Evolutionary conservation across 2,888 invertebrate genomes (phyloP).

Genomic region (Trissolcus japonicus): DNA sequence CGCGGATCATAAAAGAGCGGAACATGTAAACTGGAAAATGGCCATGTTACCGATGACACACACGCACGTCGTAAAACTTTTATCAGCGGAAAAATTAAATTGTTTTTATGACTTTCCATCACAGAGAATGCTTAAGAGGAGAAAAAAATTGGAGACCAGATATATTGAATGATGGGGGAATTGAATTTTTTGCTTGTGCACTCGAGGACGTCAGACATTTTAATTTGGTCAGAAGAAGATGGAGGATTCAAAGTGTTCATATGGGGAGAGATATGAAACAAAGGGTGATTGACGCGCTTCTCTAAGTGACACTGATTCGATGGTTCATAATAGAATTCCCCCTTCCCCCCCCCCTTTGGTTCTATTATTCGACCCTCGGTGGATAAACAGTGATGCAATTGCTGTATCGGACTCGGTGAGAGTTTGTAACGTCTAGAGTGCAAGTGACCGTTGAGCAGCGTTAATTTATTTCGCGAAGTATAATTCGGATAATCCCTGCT

Average conservation of each 20-base stretch:
- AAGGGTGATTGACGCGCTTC: constrained; percentile 26
- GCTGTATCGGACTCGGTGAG: constrained; percentile 34
- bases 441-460: constrained; percentile 66
- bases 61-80: constrained; percentile 42
- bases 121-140: neutral
- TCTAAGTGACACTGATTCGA: constrained; percentile 42
- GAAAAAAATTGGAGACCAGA: constrained; percentile 21
- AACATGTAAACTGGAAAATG: constrained; percentile 47
- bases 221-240: constrained; percentile 10
- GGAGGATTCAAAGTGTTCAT: neutral
- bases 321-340: constrained; percentile 30
- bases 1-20: constrained; percentile 41
- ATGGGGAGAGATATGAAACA: constrained; percentile 17
- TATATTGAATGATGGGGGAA: neutral
- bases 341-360: constrained; percentile 29
- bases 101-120: constrained; percentile 14
- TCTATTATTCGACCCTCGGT: constrained; percentile 28
- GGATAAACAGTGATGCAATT: constrained; percentile 31
- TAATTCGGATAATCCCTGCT: constrained; percentile 72
- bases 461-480: constrained; percentile 73
- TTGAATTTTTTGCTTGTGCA: constrained; percentile 1
- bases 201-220: constrained; percentile 9
- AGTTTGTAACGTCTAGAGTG: constrained; percentile 26
- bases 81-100: constrained; percentile 19
- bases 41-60: constrained; percentile 45